Evolutionary conservation across 2,888 invertebrate species (phyloP).

Genomic region (Trachelus tabidus): DNA sequence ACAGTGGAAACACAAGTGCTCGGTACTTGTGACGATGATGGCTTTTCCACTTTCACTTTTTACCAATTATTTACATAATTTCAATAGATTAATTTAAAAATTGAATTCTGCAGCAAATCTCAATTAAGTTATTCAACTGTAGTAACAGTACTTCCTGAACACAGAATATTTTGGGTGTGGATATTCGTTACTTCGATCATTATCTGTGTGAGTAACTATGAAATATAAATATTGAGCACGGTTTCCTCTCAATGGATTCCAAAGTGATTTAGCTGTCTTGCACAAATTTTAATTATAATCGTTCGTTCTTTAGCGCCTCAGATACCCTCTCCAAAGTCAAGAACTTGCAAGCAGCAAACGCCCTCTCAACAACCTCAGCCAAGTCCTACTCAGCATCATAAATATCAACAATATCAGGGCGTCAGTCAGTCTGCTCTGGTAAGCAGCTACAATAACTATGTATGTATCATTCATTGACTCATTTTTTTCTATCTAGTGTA

Average conservation of each 20-base stretch:
- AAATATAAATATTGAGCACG: neutral
- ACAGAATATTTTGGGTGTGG: neutral
- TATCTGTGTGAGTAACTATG: neutral
- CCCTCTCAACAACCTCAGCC: slow-evolving; percentile 68
- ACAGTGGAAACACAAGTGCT: neutral
- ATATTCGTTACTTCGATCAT: neutral
- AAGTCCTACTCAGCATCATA: slow-evolving; percentile 70
- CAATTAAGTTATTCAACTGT: neutral
- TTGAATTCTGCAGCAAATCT: neutral
- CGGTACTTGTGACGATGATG: neutral
- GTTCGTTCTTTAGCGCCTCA: slow-evolving; percentile 65
- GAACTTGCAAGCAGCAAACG: slow-evolving; percentile 68
- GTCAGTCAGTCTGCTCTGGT: slow-evolving; percentile 67
- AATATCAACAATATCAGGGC: slow-evolving; percentile 68
- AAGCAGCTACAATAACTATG: slow-evolving; percentile 60
- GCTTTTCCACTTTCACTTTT: neutral
- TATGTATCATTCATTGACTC: slow-evolving; percentile 61
- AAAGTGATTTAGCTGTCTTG: neutral
- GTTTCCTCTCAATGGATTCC: neutral
- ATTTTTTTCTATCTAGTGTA: slow-evolving; percentile 29
- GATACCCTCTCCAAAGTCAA: slow-evolving; percentile 72
- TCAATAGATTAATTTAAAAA: neutral
- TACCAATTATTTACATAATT: neutral
- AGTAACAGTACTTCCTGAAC: neutral
- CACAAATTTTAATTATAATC: neutral